Base-by-base conservation (phyloP, 2,888 invertebrate genomes). In the Campaea margaritaria region DNA sequence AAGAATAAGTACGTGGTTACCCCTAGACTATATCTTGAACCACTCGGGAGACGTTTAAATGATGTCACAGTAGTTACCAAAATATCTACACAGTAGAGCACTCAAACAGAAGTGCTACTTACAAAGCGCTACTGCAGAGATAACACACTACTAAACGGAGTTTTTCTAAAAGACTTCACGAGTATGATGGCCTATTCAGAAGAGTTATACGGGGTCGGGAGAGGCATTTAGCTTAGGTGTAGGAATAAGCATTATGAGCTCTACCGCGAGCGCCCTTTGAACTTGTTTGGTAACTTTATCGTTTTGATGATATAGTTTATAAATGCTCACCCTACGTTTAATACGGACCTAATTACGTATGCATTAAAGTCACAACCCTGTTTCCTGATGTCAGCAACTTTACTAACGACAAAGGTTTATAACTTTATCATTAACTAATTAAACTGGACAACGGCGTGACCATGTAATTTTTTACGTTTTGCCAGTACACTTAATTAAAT, bases 171-270 rank as follows among this genome's bases (percentile, higher is more conserved):
- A 62, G 36, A 36, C 12, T 36, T n/a, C 12, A n/a, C 52, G 59
- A 58, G 36, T 55, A 64, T 51, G 34, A 56, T 49, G 56, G 47
- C 38, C 64, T 67, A 71, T 73, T 75, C 63, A 73, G 67, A 72
- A 74, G 69, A 73, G 73, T 68, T 65, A 61, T 61, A 55, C n/a
- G 65, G 48, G 67, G 68, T 67, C 65, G 59, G 48, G 57, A 63
- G 68, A 65, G 58, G 64, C 58, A 64, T 66, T 68, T 67, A 67
- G 64, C 64, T 68, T 60, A 62, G 62, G 48, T 65, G 63, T 57
- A 62, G 55, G 65, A 65, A 64, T 65, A 68, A 61, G 63, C 62
- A 68, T 60, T 68, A 66, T 65, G 50, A 65, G 54, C 31, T 43
- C 41, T 58, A 54, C 52, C 52, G 45, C 31, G 15, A 60, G 43